Percentiles rank a stretch among this genome's conserved stretches.
Conservation (phyloP, 2,113 vertebrate genomes). For the Otolemur garnettii region DNA sequence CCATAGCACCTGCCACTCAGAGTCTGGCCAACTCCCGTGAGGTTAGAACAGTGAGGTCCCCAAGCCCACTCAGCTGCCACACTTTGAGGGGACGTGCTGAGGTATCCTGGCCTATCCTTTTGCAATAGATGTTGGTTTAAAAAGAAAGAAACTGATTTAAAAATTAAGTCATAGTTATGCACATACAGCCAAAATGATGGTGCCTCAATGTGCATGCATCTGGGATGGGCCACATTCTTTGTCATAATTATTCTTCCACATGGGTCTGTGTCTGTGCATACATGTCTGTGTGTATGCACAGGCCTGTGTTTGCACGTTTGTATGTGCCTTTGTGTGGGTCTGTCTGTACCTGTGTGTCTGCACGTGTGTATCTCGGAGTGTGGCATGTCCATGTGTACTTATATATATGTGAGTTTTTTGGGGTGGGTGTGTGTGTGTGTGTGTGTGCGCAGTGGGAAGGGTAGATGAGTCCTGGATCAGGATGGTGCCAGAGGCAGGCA, state of each 20-base stretch:
- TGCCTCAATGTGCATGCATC: rapidly evolving
- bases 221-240: neutral
- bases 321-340: neutral
- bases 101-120: no score
- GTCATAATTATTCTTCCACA: neutral
- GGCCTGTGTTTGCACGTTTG: neutral
- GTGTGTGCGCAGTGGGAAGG: neutral
- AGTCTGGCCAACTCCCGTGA: neutral
- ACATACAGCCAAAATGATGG: rapidly evolving
- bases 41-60: no score
- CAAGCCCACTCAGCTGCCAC: neutral
- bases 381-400: neutral
- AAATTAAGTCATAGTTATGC: neutral
- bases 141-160: neutral
- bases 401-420: neutral
- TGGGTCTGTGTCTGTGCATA: no score
- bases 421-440: neutral
- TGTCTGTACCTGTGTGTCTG: neutral
- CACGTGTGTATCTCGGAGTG: rapidly evolving
- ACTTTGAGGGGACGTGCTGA: no score
- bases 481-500: rapidly evolving
- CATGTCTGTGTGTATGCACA: rapidly evolving
- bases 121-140: no score
- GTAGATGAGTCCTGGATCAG: neutral
- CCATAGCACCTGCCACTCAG: neutral